A percentile compares a stretch with the other conserved stretches of the same genome.
Conservation (phyloP, 2,113 vertebrate species). For the Haemorhous mexicanus region DNA sequence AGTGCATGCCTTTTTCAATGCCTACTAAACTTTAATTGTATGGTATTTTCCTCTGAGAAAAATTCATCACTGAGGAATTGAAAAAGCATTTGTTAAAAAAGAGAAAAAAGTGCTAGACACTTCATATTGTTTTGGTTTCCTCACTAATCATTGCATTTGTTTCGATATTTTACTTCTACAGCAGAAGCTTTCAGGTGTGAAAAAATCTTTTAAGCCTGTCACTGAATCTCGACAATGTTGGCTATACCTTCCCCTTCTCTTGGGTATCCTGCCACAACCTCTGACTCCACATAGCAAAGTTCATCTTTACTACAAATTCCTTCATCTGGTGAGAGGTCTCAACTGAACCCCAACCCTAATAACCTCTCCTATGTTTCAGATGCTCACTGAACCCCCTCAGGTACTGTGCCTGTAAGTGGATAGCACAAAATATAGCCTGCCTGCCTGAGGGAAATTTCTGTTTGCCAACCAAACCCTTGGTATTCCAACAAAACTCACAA, state of each 20-base stretch:
- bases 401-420: accelerated
- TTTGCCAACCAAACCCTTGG: not conserved
- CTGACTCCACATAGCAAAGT: not conserved
- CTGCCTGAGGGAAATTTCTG: not conserved
- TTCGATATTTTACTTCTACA: not conserved
- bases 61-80: not conserved
- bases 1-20: not conserved
- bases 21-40: not conserved
- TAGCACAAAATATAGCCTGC: not conserved
- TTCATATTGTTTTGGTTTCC: not conserved
- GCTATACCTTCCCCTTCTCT: not conserved
- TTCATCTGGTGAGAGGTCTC: not conserved
- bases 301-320: not conserved
- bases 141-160: not conserved
- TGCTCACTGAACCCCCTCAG: not conserved
- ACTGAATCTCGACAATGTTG: not conserved
- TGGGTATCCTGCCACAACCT: not conserved
- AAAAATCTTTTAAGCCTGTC: not conserved
- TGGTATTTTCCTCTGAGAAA: not conserved
- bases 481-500: not conserved
- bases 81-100: not conserved
- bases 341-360: not conserved
- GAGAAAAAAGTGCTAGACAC: not conserved
- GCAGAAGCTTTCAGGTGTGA: not conserved
- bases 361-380: accelerated